A percentile compares a stretch with the other conserved stretches of the same genome.
phyloP scores from a whole-genome alignment of 2,113 vertebrate species.

The Chamaetylas fuelleborni region DNA sequence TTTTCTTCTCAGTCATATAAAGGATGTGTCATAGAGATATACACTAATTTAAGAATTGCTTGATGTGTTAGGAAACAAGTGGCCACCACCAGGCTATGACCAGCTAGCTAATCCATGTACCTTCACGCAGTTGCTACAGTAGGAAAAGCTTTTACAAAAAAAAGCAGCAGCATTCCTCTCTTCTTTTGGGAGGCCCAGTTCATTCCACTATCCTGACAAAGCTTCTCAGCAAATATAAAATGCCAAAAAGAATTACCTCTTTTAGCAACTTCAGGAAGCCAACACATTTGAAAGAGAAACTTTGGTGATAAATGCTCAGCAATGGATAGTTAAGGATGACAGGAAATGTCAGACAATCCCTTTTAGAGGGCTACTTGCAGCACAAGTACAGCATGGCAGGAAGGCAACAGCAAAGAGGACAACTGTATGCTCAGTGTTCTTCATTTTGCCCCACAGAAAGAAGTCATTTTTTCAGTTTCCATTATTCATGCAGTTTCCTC shows the following conservation, averaged over 20 bases:
- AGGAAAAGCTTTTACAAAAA: background rate
- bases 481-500: background rate
- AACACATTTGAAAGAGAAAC: background rate
- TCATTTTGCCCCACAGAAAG: background rate
- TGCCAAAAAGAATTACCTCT: background rate
- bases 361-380: background rate
- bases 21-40: background rate
- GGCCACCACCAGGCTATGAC: background rate
- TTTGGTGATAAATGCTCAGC: background rate
- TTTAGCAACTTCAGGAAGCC: background rate
- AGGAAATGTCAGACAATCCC: background rate
- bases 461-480: background rate
- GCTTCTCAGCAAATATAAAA: background rate
- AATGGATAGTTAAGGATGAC: background rate
- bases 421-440: background rate
- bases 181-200: background rate
- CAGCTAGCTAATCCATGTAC: background rate
- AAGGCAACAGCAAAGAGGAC: background rate
- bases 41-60: background rate
- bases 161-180: background rate
- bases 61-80: background rate
- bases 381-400: background rate
- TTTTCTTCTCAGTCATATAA: background rate
- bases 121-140: background rate
- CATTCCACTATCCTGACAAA: background rate